Conservation (phyloP, 2,888 invertebrate species). For the Hylaea fasciaria region DNA sequence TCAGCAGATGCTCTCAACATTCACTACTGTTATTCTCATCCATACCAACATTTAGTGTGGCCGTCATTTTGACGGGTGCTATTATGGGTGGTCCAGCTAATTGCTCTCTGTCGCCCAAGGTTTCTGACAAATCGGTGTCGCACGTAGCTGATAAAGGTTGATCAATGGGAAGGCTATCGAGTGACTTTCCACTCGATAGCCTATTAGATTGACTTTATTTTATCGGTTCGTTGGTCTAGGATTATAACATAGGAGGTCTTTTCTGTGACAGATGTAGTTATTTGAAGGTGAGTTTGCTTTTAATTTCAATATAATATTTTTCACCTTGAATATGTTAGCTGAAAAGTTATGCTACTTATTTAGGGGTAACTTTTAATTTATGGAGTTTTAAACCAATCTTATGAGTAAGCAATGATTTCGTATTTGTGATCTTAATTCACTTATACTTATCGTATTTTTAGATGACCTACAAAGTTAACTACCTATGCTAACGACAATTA, state of each 20-base stretch:
- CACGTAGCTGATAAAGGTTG: constrained; percentile 39
- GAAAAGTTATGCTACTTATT: too few relatives aligned
- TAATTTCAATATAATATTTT: too few relatives aligned
- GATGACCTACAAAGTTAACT: too few relatives aligned
- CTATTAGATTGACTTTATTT: constrained; percentile 14
- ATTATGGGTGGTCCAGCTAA: constrained; percentile 46
- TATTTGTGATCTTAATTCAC: too few relatives aligned
- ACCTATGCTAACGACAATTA: too few relatives aligned
- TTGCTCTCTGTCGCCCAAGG: constrained; percentile 40
- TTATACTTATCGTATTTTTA: too few relatives aligned
- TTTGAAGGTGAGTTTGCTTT: not conserved
- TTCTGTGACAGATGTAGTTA: not conserved
- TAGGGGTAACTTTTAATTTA: too few relatives aligned
- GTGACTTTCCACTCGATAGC: too few relatives aligned
- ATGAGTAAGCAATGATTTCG: too few relatives aligned
- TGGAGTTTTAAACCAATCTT: too few relatives aligned
- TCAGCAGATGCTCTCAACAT: not conserved
- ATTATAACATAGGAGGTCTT: not conserved
- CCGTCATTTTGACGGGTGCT: constrained; percentile 44
- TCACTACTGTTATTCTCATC: constrained; percentile 1
- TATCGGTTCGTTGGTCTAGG: not conserved
- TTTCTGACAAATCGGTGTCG: constrained; percentile 40
- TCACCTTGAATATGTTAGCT: too few relatives aligned
- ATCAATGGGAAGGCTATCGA: constrained; percentile 31
- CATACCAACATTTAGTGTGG: constrained; percentile 24